Conservation (phyloP, 1,140 invertebrate species). For the Venustaconcha ellipsiformis region DNA sequence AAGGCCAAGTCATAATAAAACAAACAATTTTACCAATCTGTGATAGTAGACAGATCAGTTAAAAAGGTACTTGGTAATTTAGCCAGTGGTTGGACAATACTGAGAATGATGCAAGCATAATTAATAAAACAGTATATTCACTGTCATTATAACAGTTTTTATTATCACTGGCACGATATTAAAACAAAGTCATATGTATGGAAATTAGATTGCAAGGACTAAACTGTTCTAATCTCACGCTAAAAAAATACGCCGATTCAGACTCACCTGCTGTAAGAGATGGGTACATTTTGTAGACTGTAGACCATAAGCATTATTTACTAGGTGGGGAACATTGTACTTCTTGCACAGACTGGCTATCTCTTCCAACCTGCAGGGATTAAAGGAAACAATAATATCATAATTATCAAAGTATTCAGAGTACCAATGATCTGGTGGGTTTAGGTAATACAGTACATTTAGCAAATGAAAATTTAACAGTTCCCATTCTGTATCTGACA, state of each 20-base stretch:
- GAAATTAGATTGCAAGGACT: background rate
- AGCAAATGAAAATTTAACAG: background rate
- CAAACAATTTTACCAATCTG: no score
- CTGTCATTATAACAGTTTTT: no score
- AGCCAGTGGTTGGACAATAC: no score
- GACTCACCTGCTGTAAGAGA: constrained; percentile 78
- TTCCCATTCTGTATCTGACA: no score
- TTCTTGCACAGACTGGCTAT: constrained; percentile 76
- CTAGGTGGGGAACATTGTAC: constrained; percentile 81
- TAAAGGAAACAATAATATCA: no score
- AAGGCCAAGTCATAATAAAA: no score
- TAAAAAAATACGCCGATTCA: background rate
- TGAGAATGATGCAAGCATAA: background rate
- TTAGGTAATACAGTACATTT: no score
- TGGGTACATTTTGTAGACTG: constrained; percentile 81
- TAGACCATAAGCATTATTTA: constrained; percentile 92
- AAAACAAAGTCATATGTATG: background rate
- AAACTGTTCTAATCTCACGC: background rate
- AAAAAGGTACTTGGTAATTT: no score
- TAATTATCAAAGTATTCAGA: no score
- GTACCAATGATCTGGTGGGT: no score
- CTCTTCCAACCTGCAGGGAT: constrained; percentile 62
- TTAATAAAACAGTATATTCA: background rate
- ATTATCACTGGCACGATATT: no score
- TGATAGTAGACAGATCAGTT: background rate